These are phyloP conservation scores for Xylocampa areola DNA, from an alignment of 2,888 invertebrate genomes.

Conservation along the genomic window DNA sequence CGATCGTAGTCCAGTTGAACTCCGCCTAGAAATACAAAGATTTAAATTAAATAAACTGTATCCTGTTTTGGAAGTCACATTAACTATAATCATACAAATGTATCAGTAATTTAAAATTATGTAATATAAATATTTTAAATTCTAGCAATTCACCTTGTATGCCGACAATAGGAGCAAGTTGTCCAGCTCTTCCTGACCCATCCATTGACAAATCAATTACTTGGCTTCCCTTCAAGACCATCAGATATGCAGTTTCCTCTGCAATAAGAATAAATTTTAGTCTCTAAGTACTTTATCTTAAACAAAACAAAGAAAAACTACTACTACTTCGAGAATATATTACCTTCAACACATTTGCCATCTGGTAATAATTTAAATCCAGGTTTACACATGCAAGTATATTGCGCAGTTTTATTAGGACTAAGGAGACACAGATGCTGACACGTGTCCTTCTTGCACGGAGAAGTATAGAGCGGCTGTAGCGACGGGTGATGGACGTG, in stretches of 20 bases:
- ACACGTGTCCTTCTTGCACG: slow-evolving; percentile 92
- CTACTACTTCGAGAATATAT: not conserved
- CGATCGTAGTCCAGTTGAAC: slow-evolving; percentile 97
- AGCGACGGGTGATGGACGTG: slow-evolving; percentile 98
- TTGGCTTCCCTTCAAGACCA: slow-evolving; percentile 97
- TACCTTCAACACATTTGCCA: slow-evolving; percentile 93
- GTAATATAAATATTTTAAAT: not conserved
- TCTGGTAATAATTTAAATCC: slow-evolving; percentile 93
- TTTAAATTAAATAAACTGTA: not conserved
- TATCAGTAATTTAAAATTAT: too few relatives aligned
- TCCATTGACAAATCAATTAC: slow-evolving; percentile 95
- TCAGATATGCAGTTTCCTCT: slow-evolving; percentile 96
- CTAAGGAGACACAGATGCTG: slow-evolving; percentile 98
- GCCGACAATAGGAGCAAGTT: slow-evolving; percentile 96
- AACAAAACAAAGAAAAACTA: not conserved
- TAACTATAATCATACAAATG: too few relatives aligned
- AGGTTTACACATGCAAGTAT: slow-evolving; percentile 97
- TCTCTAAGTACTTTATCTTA: not conserved
- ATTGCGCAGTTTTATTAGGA: slow-evolving; percentile 92
- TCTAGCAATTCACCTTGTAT: slow-evolving; percentile 83
- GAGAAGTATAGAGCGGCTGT: slow-evolving; percentile 94
- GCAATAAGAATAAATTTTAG: slow-evolving; percentile 52
- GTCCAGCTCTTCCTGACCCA: slow-evolving; percentile 94
- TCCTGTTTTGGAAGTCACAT: too few relatives aligned
- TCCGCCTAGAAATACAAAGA: slow-evolving; percentile 90